Conservation (phyloP, 2,113 vertebrate species). For the Ursus arctos region DNA sequence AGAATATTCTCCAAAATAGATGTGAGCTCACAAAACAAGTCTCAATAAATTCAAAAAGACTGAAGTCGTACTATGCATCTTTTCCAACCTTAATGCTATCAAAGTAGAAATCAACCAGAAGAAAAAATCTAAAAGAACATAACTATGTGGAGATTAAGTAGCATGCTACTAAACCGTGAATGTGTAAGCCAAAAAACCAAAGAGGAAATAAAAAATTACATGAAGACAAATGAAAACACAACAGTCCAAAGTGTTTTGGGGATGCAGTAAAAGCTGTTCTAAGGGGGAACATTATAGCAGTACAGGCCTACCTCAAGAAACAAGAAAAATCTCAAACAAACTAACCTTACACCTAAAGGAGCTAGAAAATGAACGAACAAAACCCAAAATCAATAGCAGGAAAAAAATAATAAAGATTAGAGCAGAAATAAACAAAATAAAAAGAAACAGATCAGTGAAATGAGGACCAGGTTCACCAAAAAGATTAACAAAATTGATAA, state of each 20-base stretch:
- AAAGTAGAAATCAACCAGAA: neutral
- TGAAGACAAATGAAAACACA: neutral
- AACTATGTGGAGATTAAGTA: neutral
- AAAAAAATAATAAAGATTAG: neutral
- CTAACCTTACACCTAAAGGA: neutral
- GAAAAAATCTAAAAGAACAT: neutral
- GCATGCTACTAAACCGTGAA: neutral
- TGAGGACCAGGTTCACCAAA: neutral
- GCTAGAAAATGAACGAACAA: neutral
- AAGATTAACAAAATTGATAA: neutral
- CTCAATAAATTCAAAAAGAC: neutral
- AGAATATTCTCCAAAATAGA: neutral
- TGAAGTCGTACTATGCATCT: neutral
- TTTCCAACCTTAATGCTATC: neutral
- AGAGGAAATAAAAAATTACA: neutral
- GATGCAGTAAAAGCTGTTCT: neutral
- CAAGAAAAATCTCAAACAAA: neutral
- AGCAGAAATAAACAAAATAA: neutral
- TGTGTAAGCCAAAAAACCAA: neutral
- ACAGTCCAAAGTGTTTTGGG: neutral
- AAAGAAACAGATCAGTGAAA: neutral
- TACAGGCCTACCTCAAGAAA: neutral
- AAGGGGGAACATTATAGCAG: neutral
- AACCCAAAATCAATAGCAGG: neutral
- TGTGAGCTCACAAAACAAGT: neutral